These are phyloP conservation scores for Theristicus caerulescens DNA, from an alignment of 2,113 vertebrate species.

Conservation along the genomic window DNA sequence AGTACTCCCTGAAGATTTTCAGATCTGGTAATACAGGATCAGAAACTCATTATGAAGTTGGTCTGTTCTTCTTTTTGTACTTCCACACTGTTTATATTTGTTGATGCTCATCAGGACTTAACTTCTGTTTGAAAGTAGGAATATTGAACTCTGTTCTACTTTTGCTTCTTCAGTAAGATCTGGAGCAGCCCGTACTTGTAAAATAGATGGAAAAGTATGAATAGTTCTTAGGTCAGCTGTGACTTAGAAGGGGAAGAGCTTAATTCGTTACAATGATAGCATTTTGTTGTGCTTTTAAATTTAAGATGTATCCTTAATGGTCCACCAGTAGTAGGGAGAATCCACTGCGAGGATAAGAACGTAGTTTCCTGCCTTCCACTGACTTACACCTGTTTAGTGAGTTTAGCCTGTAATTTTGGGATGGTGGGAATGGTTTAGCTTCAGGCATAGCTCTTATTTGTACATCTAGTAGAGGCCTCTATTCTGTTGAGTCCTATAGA, in stretches of 20 bases:
- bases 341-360: neutral
- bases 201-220: neutral
- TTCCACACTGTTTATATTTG: neutral
- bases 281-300: neutral
- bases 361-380: neutral
- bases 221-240: neutral
- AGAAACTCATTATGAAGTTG: neutral
- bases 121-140: neutral
- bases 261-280: neutral
- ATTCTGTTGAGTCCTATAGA: neutral
- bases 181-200: neutral
- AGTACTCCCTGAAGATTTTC: neutral
- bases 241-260: neutral
- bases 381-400: neutral
- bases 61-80: neutral
- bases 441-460: neutral
- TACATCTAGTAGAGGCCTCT: neutral
- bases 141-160: neutral
- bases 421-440: neutral
- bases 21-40: neutral
- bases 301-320: neutral
- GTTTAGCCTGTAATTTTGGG: neutral
- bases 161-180: neutral
- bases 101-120: neutral
- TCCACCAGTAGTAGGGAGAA: neutral